Percentiles rank a stretch among this genome's conserved stretches.
phyloP scores from a whole-genome alignment of 2,797 vertebrate species.

The Steatocranus sp. region DNA sequence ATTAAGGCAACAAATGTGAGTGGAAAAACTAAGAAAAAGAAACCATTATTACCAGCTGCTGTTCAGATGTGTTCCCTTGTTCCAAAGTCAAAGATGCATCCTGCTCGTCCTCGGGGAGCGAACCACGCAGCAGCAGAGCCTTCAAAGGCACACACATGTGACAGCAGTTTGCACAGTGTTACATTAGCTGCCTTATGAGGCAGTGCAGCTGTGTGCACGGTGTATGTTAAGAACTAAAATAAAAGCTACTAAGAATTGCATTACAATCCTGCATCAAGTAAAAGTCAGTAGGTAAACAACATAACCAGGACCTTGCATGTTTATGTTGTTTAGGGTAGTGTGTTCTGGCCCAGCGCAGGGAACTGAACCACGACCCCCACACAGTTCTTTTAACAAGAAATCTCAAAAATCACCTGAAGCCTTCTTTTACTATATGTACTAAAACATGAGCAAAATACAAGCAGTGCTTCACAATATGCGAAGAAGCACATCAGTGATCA shows the following conservation, averaged over 20 bases:
- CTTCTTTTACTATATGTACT: background rate
- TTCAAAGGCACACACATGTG: constrained; percentile 54
- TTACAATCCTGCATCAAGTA: background rate
- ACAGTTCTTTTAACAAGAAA: background rate
- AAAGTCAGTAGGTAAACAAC: background rate
- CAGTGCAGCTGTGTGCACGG: background rate
- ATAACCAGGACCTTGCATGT: background rate
- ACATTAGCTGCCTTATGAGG: background rate
- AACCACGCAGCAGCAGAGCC: constrained; percentile 91
- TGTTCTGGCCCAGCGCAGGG: background rate
- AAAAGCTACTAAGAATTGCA: background rate
- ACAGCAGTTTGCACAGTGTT: background rate
- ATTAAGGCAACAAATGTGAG: background rate
- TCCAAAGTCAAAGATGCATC: constrained; percentile 82
- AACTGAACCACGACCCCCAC: background rate
- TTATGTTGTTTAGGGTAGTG: background rate
- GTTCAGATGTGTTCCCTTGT: constrained; percentile 77
- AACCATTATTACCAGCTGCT: constrained; percentile 82
- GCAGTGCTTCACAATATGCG: background rate
- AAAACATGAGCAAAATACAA: background rate
- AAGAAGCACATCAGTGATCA: background rate
- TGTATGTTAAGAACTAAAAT: background rate
- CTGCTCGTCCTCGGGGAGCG: constrained; percentile 90
- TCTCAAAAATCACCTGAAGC: background rate
- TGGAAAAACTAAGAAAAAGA: background rate